These are phyloP conservation scores for Dryocosmus kuriphilus DNA, from an alignment of 2,888 invertebrate genomes.

Conservation along the genomic window DNA sequence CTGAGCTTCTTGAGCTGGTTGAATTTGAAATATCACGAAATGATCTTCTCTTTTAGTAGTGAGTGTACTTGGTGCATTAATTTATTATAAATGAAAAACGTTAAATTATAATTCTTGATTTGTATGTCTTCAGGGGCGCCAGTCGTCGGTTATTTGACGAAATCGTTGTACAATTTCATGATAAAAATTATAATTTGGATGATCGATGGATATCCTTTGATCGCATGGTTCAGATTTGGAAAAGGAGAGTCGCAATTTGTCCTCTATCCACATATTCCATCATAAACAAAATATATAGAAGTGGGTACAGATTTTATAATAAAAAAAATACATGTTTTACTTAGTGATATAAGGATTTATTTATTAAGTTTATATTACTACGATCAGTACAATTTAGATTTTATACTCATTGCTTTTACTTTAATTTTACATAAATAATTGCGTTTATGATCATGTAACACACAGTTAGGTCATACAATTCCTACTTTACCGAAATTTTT, in stretches of 20 bases:
- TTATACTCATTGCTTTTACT: too few relatives aligned
- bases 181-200: constrained; percentile 50
- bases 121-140: not conserved
- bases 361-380: too few relatives aligned
- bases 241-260: constrained; percentile 50
- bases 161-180: constrained; percentile 54
- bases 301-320: too few relatives aligned
- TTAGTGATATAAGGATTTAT: too few relatives aligned
- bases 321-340: too few relatives aligned
- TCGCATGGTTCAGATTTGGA: constrained; percentile 62
- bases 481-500: too few relatives aligned
- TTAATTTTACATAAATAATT: too few relatives aligned
- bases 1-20: constrained; percentile 57
- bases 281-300: not conserved
- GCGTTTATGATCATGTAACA: too few relatives aligned
- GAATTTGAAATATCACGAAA: constrained; percentile 49
- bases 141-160: constrained; percentile 57
- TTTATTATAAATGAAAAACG: not conserved
- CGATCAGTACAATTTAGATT: too few relatives aligned
- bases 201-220: constrained; percentile 49
- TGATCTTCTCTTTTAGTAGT: constrained; percentile 54
- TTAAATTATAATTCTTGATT: not conserved
- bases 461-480: too few relatives aligned
- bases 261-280: constrained; percentile 53
- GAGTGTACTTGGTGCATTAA: constrained; percentile 47